These are phyloP conservation scores for Himalopsyche anomala DNA, from an alignment of 2,888 invertebrate genomes.

Conservation along the genomic window DNA sequence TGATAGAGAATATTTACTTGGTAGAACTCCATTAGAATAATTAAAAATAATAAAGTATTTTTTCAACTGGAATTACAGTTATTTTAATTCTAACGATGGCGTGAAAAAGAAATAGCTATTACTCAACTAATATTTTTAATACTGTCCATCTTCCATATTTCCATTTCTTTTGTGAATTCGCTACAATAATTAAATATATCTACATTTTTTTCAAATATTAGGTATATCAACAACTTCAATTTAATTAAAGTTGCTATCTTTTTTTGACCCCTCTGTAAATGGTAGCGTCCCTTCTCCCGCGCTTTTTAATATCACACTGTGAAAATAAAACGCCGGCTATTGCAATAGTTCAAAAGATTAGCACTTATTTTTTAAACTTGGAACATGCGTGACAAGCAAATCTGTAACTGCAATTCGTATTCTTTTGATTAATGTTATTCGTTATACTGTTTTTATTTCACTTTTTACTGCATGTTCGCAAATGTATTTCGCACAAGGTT, in stretches of 20 bases:
- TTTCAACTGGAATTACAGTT: too few relatives aligned
- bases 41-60: too few relatives aligned
- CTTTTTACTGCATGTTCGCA: neutral
- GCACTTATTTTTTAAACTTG: slow-evolving; percentile 17
- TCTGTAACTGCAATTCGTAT: neutral
- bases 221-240: too few relatives aligned
- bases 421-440: neutral
- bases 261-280: neutral
- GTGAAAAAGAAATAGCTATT: too few relatives aligned
- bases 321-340: neutral
- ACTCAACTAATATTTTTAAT: too few relatives aligned
- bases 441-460: neutral
- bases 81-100: too few relatives aligned
- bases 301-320: slow-evolving; percentile 7
- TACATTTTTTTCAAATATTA: too few relatives aligned
- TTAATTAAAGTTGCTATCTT: neutral
- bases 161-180: too few relatives aligned
- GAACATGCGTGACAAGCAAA: neutral
- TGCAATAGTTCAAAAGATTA: slow-evolving; percentile 34
- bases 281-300: neutral
- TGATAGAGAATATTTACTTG: too few relatives aligned
- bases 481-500: slow-evolving; percentile 3
- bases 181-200: too few relatives aligned
- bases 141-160: too few relatives aligned
- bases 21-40: too few relatives aligned